These are phyloP conservation scores for Scleropages formosus DNA, from an alignment of 2,797 vertebrate genomes.

Conservation along the genomic window DNA sequence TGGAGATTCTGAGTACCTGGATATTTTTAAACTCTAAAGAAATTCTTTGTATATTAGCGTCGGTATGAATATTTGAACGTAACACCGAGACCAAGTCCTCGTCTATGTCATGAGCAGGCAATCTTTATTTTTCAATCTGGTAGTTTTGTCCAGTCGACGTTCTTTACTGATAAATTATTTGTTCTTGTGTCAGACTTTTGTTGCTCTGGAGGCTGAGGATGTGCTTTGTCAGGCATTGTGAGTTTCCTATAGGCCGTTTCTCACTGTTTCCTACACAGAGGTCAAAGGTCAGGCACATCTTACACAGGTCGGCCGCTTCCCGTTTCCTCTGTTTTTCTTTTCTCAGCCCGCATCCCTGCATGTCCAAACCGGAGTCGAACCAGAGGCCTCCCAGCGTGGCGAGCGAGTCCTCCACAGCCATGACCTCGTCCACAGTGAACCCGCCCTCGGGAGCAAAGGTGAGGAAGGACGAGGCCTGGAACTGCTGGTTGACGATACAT, in stretches of 20 bases:
- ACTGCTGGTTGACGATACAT: not conserved
- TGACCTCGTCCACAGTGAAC: conserved; percentile 79
- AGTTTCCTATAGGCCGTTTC: not conserved
- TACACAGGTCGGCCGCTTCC: conserved; percentile 27
- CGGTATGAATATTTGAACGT: no score
- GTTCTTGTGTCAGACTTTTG: not conserved
- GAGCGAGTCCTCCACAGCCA: conserved; percentile 80
- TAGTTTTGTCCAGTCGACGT: conserved; percentile 48
- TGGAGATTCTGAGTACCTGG: no score
- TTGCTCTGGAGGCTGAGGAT: not conserved
- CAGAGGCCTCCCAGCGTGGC: conserved; percentile 91
- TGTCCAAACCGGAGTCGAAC: conserved; percentile 82
- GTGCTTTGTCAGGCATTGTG: not conserved
- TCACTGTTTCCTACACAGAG: not conserved
- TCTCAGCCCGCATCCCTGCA: conserved; percentile 77
- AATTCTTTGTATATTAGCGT: no score
- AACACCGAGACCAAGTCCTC: no score
- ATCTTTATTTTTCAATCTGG: no score
- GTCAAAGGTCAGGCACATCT: not conserved
- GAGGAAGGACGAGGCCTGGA: conserved; percentile 43
- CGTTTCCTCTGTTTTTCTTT: conserved; percentile 36
- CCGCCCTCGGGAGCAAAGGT: conserved; percentile 81
- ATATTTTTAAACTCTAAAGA: no score
- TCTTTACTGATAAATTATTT: conserved; percentile 35
- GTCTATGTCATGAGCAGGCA: no score